Evolutionary conservation across 2,797 vertebrate species (phyloP).

Genomic region (Xenopus petersii): DNA sequence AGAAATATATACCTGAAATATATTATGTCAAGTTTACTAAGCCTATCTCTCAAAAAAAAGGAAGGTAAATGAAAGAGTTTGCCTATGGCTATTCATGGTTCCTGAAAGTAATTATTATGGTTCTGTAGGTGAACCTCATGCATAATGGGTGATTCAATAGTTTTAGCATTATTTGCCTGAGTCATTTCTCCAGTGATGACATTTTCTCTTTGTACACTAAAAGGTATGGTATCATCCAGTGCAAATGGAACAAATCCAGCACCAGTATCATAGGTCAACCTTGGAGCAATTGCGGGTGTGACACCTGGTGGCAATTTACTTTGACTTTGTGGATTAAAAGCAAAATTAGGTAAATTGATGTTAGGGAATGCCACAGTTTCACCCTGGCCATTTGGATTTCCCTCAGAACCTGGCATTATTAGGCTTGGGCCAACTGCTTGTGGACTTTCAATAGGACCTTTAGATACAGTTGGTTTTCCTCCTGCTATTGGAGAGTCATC

Average conservation of each 20-base stretch:
- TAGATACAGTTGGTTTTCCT: conserved; percentile 43
- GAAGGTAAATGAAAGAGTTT: too few relatives aligned
- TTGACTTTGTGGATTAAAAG: conserved; percentile 33
- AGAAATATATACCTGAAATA: too few relatives aligned
- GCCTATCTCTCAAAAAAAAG: not conserved
- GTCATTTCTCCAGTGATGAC: conserved; percentile 34
- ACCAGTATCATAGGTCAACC: conserved; percentile 44
- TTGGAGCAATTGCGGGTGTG: conserved; percentile 21
- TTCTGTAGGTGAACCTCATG: conserved; percentile 38
- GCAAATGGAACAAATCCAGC: conserved; percentile 38
- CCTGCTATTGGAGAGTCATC: conserved; percentile 49
- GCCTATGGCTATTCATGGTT: conserved; percentile 31
- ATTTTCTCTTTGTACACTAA: conserved; percentile 42
- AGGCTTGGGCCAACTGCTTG: conserved; percentile 4
- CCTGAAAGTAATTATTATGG: conserved; percentile 47
- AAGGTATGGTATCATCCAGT: conserved; percentile 34
- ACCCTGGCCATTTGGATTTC: conserved; percentile 11
- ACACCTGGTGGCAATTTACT: conserved; percentile 29
- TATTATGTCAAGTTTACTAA: not conserved
- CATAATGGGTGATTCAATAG: conserved; percentile 39
- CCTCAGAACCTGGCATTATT: conserved; percentile 17
- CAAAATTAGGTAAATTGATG: not conserved
- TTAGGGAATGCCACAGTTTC: conserved; percentile 40
- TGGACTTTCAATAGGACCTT: conserved; percentile 8
- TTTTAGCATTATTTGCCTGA: conserved; percentile 38